Evolutionary conservation across 1,140 invertebrate species (phyloP), one percentile per base, ranked within the genome.

Genomic region (Alviniconcha marisindica): DNA sequence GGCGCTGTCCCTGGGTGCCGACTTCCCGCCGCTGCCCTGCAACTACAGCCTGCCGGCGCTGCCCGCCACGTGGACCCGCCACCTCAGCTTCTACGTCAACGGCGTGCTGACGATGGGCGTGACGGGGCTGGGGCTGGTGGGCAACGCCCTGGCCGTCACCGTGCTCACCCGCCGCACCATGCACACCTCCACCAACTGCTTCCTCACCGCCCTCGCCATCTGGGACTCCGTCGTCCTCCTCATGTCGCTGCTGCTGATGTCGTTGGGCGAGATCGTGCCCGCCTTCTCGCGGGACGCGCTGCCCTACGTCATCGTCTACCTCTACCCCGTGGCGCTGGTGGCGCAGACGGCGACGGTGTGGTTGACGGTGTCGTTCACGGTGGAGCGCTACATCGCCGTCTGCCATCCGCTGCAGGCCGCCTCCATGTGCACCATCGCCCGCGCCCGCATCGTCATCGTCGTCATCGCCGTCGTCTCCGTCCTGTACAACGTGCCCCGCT

Each of bases 341-440:
- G 96, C 97, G 24, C 98, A 95, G 86, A 98, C 97, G 56, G 97
- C 97, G 42, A 98, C 97, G 28, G 97, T 98, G 69, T 99, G 99
- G 94, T 95, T 99, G 85, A 99, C 98, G 0, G 95, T 99, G 71
- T 97, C 97, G 1, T 98, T 99, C 56, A 99, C 98, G 0, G 95
- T 99, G 87, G 98, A 99, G 93, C 95, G 98, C 71, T 99, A 98
- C 94, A 96, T 99, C 60, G 98, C 98, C 0, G 98, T 99, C 0
- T 99, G 98, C 91, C 97, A 98, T 93, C 98, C 98, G 0, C 94
- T 99, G 14, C 95, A 95, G 84, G 97, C 97, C 0, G 95, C 97
- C 69, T 96, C 96, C 0, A 95, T 98, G 73, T 99, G 98, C 93
- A 99, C 97, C 0, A 97, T 97, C 88, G 96, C 96, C 1, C 94